Evolutionary conservation across 2,888 invertebrate species (phyloP).

Genomic region (Drosophila rubida): DNA sequence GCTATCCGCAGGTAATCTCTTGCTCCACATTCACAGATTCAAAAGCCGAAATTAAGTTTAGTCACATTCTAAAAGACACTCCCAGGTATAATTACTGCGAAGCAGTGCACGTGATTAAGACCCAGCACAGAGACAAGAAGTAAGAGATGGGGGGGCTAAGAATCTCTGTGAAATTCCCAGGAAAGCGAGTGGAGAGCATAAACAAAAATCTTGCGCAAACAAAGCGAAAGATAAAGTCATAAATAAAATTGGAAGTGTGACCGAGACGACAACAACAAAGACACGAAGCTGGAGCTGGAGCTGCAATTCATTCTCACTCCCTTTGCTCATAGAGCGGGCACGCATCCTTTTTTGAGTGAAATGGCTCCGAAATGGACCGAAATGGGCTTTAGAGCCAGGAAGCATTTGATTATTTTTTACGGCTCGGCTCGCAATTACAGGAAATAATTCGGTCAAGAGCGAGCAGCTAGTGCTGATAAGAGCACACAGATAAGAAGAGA

Average conservation of each 20-base stretch:
- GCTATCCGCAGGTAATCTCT: slow-evolving; percentile 18
- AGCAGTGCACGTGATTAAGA: slow-evolving; percentile 76
- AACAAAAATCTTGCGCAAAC: slow-evolving; percentile 68
- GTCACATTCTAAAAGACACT: slow-evolving; percentile 78
- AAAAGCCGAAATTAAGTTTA: slow-evolving; percentile 69
- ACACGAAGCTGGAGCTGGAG: slow-evolving; percentile 18
- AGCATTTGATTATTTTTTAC: slow-evolving; percentile 79
- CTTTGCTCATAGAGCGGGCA: slow-evolving; percentile 70
- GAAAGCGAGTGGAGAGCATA: slow-evolving; percentile 70
- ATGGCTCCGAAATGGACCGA: slow-evolving; percentile 53
- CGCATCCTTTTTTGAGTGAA: slow-evolving; percentile 73
- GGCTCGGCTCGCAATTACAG: slow-evolving; percentile 74
- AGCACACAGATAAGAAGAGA: slow-evolving; percentile 68
- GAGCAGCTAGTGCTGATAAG: too few species aligned
- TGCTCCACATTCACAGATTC: slow-evolving; percentile 27
- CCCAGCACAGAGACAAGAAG: slow-evolving; percentile 42
- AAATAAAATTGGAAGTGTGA: slow-evolving; percentile 77
- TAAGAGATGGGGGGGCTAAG: slow-evolving; percentile 29
- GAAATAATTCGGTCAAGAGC: slow-evolving; percentile 77
- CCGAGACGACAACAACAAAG: slow-evolving; percentile 38
- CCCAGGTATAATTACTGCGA: slow-evolving; percentile 74
- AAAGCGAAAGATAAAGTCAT: slow-evolving; percentile 76
- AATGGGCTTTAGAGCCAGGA: slow-evolving; percentile 71
- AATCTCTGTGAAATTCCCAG: slow-evolving; percentile 77
- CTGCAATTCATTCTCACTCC: slow-evolving; percentile 71